These are phyloP conservation scores for Bursaphelenchus okinawaensis DNA, from an alignment of 2,888 invertebrate genomes.

Conservation along the genomic window DNA sequence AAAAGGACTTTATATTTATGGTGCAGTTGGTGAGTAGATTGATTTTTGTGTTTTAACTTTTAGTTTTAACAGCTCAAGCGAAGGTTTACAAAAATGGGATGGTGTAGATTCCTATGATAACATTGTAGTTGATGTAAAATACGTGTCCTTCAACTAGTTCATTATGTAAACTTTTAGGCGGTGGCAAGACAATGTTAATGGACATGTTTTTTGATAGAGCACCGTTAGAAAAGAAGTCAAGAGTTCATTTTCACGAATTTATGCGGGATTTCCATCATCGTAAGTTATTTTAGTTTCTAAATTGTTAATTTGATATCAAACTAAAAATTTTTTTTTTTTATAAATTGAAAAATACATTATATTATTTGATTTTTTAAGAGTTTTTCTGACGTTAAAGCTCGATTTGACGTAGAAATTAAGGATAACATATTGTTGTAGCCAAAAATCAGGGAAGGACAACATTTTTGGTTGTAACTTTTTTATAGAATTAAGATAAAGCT, in stretches of 20 bases:
- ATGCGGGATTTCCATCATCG: constrained; percentile 86
- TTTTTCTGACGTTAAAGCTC: no score
- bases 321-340: no score
- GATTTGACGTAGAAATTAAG: no score
- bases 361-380: constrained; percentile 10
- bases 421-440: neutral
- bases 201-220: constrained; percentile 85
- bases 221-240: constrained; percentile 61
- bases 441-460: neutral
- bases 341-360: no score
- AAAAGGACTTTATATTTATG: constrained; percentile 79
- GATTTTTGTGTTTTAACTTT: neutral
- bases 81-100: no score
- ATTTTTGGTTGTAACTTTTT: no score
- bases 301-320: no score
- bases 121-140: constrained; percentile 6
- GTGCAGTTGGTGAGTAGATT: constrained; percentile 64
- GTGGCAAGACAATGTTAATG: constrained; percentile 98
- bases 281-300: constrained; percentile 52
- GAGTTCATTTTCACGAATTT: constrained; percentile 93
- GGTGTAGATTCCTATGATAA: no score
- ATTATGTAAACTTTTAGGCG: constrained; percentile 61
- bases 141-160: neutral
- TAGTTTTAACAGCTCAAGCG: no score
- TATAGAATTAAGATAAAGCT: no score